Percentiles rank a stretch among this genome's conserved stretches.
These are phyloP conservation scores for Marcusenius ussheri DNA, from an alignment of 2,113 vertebrate genomes.

Conservation along the genomic window DNA sequence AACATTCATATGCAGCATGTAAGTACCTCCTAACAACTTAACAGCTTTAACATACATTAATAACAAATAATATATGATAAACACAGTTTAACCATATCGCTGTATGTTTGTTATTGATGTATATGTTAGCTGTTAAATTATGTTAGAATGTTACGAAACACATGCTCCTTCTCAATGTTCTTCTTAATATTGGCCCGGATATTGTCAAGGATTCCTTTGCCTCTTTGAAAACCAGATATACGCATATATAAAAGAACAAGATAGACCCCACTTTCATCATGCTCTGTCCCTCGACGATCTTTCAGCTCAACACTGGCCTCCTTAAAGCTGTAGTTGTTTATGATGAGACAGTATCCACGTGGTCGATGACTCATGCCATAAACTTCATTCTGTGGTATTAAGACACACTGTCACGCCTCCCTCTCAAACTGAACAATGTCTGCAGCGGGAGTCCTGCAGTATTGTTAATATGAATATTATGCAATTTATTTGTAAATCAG, in stretches of 20 bases:
- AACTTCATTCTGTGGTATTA: background rate
- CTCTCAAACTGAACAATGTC: background rate
- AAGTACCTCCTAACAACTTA: background rate
- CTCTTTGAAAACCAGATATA: background rate
- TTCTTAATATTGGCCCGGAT: background rate
- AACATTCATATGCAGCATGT: background rate
- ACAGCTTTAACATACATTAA: background rate
- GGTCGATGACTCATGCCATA: slow-evolving; percentile 12
- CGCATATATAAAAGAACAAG: background rate
- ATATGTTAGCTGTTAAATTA: background rate
- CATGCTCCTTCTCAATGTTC: background rate
- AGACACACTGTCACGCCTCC: background rate
- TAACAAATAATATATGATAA: background rate
- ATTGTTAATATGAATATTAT: background rate
- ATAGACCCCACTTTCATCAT: background rate
- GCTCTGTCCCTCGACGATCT: slow-evolving; percentile 7
- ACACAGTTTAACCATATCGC: background rate
- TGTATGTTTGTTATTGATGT: background rate
- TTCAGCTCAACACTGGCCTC: background rate
- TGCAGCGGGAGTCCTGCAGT: background rate
- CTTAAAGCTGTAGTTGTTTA: slow-evolving; percentile 11
- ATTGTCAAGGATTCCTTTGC: background rate
- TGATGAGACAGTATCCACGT: slow-evolving; percentile 9
- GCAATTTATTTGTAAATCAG: background rate
- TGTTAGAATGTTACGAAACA: background rate